These are phyloP conservation scores for Mycetomoellerius zeteki DNA, from an alignment of 1,140 invertebrate species.

Conservation along the genomic window DNA sequence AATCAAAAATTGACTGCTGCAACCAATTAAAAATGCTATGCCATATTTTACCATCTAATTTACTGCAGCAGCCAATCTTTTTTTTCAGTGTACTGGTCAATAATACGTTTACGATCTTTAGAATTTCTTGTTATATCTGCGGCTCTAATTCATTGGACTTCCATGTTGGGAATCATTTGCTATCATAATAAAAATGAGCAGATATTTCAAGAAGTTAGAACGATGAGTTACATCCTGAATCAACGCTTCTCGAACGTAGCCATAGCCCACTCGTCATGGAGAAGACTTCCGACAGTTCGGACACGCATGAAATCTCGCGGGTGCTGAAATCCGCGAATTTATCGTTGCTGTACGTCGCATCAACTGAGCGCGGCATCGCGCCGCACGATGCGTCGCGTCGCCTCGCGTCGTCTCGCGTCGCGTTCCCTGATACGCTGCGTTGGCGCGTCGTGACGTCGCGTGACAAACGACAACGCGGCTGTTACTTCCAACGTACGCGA, in stretches of 20 bases:
- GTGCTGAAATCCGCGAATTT: conserved; percentile 64
- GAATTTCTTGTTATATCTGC: neutral
- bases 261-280: conserved; percentile 46
- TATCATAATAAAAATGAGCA: neutral
- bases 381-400: conserved; percentile 26
- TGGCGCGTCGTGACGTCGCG: conserved; percentile 65
- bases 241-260: conserved; percentile 20
- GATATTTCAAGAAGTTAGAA: conserved; percentile 13
- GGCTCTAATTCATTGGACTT: neutral
- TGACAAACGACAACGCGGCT: conserved; percentile 73
- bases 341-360: conserved; percentile 44
- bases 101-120: neutral
- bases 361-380: conserved; percentile 53
- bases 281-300: conserved; percentile 61
- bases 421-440: conserved; percentile 58
- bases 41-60: no score
- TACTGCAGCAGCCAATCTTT: no score
- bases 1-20: no score
- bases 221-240: neutral
- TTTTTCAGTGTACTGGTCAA: no score
- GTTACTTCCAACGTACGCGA: conserved; percentile 48
- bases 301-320: conserved; percentile 66
- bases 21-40: no score
- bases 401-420: conserved; percentile 27
- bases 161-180: neutral